phyloP scores from a whole-genome alignment of 92 coral and sea anemone species.

The Actinostola sp. region DNA sequence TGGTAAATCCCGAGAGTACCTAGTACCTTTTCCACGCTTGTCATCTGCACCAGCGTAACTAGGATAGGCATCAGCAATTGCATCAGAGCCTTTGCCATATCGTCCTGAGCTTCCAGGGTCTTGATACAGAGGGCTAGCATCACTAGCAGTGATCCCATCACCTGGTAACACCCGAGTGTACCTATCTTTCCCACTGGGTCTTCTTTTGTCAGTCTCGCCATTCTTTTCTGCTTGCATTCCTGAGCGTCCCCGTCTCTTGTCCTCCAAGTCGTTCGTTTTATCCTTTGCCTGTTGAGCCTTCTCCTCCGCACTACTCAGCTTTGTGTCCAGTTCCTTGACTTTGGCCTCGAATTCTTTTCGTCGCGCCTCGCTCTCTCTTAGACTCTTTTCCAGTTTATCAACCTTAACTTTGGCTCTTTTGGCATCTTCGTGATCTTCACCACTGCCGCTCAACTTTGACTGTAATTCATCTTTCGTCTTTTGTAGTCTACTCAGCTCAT shows the following conservation, averaged over 20 bases:
- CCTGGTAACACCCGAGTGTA: background rate
- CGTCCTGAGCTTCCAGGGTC: background rate
- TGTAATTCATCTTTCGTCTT: slow-evolving; percentile 63
- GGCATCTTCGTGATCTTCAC: slow-evolving; percentile 11
- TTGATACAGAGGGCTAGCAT: slow-evolving; percentile 14
- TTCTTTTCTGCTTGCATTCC: slow-evolving; percentile 21
- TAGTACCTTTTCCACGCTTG: too few relatives aligned
- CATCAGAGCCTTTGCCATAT: background rate
- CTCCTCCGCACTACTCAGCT: slow-evolving; percentile 39
- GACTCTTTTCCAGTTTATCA: slow-evolving; percentile 31
- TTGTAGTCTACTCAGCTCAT: slow-evolving; percentile 77
- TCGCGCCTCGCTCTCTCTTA: slow-evolving; percentile 23
- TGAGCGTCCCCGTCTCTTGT: slow-evolving; percentile 37
- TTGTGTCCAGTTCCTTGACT: slow-evolving; percentile 33
- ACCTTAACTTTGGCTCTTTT: slow-evolving; percentile 8
- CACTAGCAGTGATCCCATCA: background rate
- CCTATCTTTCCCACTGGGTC: slow-evolving; percentile 14
- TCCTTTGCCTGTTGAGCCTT: slow-evolving; percentile 23
- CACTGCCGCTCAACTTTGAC: background rate
- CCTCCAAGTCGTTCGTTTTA: slow-evolving; percentile 46
- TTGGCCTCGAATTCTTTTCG: slow-evolving; percentile 37
- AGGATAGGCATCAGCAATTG: background rate
- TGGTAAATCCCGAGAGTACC: background rate
- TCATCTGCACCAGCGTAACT: too few relatives aligned
- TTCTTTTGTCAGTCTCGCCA: slow-evolving; percentile 29